Base-by-base conservation (phyloP, 1,140 invertebrate genomes). In the Notospermus geniculatus region DNA sequence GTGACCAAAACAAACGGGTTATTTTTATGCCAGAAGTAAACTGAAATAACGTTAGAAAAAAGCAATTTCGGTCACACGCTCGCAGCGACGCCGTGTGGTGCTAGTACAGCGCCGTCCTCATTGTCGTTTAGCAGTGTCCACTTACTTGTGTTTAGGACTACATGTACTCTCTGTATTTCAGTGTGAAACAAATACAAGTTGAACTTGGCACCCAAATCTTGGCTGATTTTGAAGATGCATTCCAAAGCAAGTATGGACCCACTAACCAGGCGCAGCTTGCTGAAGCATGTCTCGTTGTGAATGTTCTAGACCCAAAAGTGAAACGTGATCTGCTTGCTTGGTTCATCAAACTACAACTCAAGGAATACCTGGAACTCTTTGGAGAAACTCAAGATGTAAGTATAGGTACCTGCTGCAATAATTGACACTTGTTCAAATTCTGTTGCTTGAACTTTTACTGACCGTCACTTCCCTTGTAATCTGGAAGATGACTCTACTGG, bases 311-410 rank as follows among this genome's bases (percentile, higher is more conserved):
- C 75, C 87, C 90, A 0, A 90, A 89, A 81, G 90, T 97, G 0
- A 95, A 94, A 82, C 88, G 87, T 66, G 91, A 96, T 64, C 79
- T 97, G 4, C 82, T 98, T 0, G 87, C 88, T 50, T 98, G 95
- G 95, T 97, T 98, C 82, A 89, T 98, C 2, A 85, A 87, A 65
- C 84, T 88, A 63, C 92, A 96, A 78, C 80, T 97, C 2, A 87
- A 92, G 75, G 97, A 99, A 79, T 99, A 99, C 76, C 84, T 86
- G 25, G 92, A 97, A 70, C 82, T 99, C 39, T 99, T 97, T 83
- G 89, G 93, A 64, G 90, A 94, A 71, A 92, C 92, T 78, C 93
- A 98, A 82, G 96, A 98, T 75, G 82, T 85, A 67, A 82, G 80
- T 71, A 50, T 58, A 45, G 36, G 15, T 60, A 29, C 45, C 62